Evolutionary conservation across 2,888 invertebrate species (phyloP).

Genomic region (Congeria kusceri): DNA sequence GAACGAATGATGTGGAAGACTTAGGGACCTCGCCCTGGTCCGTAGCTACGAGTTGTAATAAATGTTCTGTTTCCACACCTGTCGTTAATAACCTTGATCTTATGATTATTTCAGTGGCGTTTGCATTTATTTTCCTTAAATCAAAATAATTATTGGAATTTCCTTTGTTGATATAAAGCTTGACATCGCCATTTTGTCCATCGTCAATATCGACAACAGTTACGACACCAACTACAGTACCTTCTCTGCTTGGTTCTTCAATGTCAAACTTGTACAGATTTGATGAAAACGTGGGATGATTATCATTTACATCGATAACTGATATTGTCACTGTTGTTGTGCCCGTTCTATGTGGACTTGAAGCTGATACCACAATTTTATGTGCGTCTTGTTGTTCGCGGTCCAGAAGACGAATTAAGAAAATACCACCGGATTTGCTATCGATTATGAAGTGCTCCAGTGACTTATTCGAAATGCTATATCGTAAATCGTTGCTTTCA

Average conservation of each 20-base stretch:
- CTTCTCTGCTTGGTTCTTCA: slow-evolving; percentile 94
- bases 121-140: slow-evolving; percentile 50
- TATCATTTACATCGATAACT: slow-evolving; percentile 94
- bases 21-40: slow-evolving; percentile 62
- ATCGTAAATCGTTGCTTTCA: slow-evolving; percentile 96
- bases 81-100: neutral
- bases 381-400: slow-evolving; percentile 88
- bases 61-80: slow-evolving; percentile 51
- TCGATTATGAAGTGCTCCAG: slow-evolving; percentile 94
- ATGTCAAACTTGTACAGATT: slow-evolving; percentile 89
- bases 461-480: slow-evolving; percentile 92
- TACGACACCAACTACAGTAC: slow-evolving; percentile 93
- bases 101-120: slow-evolving; percentile 48
- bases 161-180: slow-evolving; percentile 88
- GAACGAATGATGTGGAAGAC: slow-evolving; percentile 59
- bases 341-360: slow-evolving; percentile 86
- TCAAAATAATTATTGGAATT: slow-evolving; percentile 64
- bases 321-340: slow-evolving; percentile 94
- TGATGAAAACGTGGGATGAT: slow-evolving; percentile 90
- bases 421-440: slow-evolving; percentile 94
- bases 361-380: slow-evolving; percentile 57
- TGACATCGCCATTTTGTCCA: slow-evolving; percentile 92
- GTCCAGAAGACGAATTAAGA: slow-evolving; percentile 92
- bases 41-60: slow-evolving; percentile 61
- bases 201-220: slow-evolving; percentile 94